Conservation (phyloP, 2,888 invertebrate genomes). For the Drosophila barbarae region DNA sequence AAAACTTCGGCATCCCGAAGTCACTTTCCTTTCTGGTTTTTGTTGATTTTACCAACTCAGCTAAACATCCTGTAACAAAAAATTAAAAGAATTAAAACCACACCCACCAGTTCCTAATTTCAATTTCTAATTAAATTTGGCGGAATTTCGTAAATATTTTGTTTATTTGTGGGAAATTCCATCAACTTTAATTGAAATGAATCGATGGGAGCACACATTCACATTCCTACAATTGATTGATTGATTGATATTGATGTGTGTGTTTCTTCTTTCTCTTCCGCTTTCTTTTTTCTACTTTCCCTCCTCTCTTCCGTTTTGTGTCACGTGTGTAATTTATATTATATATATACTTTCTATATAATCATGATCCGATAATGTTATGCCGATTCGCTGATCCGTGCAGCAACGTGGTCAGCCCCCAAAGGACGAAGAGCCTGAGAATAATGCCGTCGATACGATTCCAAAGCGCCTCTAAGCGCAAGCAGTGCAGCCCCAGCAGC, state of each 20-base stretch:
- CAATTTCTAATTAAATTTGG: background rate
- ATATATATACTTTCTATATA: constrained; percentile 47
- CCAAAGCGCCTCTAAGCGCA: constrained; percentile 71
- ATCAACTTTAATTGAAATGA: background rate
- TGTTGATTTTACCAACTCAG: background rate
- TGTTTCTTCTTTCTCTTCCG: constrained; percentile 45
- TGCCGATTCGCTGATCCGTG: constrained; percentile 27
- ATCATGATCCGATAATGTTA: constrained; percentile 29
- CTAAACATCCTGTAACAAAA: background rate
- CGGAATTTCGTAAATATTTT: background rate
- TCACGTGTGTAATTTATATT: constrained; percentile 37
- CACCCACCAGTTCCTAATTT: background rate
- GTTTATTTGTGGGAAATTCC: background rate
- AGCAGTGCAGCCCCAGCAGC: constrained; percentile 37
- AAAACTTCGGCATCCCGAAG: background rate
- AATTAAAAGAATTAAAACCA: background rate
- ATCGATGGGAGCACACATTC: background rate
- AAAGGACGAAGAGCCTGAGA: constrained; percentile 78
- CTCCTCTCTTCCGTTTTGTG: constrained; percentile 53
- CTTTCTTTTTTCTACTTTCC: constrained; percentile 57
- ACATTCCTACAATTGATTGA: constrained; percentile 10
- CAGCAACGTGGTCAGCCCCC: constrained; percentile 77
- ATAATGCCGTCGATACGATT: constrained; percentile 73
- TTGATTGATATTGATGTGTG: constrained; percentile 36
- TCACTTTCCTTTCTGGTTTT: background rate